phyloP scores from a whole-genome alignment of 2,888 invertebrate species.

The Drosophila mimica region DNA sequence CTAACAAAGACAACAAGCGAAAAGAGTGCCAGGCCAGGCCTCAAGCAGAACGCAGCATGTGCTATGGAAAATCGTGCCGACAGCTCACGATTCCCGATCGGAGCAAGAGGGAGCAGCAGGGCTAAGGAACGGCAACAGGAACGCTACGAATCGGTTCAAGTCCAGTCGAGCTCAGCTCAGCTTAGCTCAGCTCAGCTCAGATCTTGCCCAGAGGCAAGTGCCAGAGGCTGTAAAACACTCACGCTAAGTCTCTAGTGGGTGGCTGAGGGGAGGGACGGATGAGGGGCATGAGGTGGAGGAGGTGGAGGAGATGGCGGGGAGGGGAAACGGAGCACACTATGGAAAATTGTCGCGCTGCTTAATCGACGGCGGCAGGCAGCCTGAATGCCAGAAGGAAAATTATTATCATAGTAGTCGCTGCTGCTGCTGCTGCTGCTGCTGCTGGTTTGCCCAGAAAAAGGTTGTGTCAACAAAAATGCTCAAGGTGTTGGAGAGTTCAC shows the following conservation, averaged over 20 bases:
- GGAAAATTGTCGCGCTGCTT: constrained; percentile 80
- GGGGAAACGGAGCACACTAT: constrained; percentile 50
- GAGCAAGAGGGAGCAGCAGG: constrained; percentile 14
- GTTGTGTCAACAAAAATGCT: constrained; percentile 79
- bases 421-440: constrained; percentile 12
- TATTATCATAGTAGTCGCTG: constrained; percentile 67
- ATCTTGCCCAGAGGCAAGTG: constrained; percentile 70
- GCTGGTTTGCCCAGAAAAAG: constrained; percentile 61
- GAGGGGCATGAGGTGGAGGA: neutral
- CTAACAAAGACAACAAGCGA: constrained; percentile 78
- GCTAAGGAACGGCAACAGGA: constrained; percentile 19
- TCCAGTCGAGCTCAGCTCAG: constrained; percentile 25
- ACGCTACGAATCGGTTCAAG: constrained; percentile 17
- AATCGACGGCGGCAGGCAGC: constrained; percentile 72
- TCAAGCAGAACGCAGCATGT: constrained; percentile 79
- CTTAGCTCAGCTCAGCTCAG: constrained; percentile 8
- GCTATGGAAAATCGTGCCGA: constrained; percentile 76
- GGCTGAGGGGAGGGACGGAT: constrained; percentile 24
- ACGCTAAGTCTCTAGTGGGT: constrained; percentile 65
- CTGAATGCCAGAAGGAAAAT: constrained; percentile 67
- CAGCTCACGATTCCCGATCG: constrained; percentile 69
- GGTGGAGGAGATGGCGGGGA: neutral
- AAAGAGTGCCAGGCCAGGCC: constrained; percentile 57
- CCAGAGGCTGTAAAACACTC: constrained; percentile 78
- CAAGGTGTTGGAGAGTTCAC: constrained; percentile 79